These are phyloP conservation scores for Botrylloides violaceus DNA, from an alignment of 23 tunicate genomes.

Conservation along the genomic window DNA sequence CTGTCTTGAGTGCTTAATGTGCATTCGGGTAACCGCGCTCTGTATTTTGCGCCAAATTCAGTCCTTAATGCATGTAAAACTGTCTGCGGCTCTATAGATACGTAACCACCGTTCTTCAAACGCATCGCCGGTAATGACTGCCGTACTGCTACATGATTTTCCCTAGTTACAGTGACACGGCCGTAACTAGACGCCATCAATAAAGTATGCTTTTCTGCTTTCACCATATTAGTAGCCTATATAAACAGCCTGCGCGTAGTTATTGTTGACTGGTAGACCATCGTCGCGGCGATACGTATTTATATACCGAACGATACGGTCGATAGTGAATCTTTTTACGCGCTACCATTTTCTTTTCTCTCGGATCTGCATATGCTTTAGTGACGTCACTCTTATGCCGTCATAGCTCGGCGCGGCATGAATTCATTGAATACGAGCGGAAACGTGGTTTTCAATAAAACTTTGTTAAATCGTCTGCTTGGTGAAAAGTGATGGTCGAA, in stretches of 20 bases:
- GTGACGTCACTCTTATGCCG: too few relatives aligned
- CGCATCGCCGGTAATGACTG: background rate
- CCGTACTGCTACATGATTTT: background rate
- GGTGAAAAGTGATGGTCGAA: too few relatives aligned
- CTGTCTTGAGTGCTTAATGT: background rate
- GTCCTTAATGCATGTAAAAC: constrained; percentile 3
- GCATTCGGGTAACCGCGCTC: background rate
- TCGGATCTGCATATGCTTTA: background rate
- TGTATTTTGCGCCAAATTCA: constrained; percentile 14
- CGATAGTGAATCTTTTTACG: background rate
- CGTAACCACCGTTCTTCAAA: background rate
- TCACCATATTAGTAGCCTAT: constrained; percentile 15
- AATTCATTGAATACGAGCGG: too few relatives aligned
- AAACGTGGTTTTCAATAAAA: too few relatives aligned
- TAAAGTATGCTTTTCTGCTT: constrained; percentile 24
- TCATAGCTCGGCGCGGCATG: too few relatives aligned
- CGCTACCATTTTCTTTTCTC: background rate
- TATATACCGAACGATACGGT: too few relatives aligned
- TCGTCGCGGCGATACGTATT: too few relatives aligned
- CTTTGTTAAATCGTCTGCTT: too few relatives aligned
- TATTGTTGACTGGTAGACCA: too few relatives aligned
- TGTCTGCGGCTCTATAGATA: background rate
- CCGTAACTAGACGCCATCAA: constrained; percentile 5
- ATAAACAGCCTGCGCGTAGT: too few relatives aligned
- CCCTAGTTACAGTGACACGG: background rate